These are phyloP conservation scores for Conopomorpha cramerella DNA, from an alignment of 1,140 invertebrate species.

Conservation along the genomic window DNA sequence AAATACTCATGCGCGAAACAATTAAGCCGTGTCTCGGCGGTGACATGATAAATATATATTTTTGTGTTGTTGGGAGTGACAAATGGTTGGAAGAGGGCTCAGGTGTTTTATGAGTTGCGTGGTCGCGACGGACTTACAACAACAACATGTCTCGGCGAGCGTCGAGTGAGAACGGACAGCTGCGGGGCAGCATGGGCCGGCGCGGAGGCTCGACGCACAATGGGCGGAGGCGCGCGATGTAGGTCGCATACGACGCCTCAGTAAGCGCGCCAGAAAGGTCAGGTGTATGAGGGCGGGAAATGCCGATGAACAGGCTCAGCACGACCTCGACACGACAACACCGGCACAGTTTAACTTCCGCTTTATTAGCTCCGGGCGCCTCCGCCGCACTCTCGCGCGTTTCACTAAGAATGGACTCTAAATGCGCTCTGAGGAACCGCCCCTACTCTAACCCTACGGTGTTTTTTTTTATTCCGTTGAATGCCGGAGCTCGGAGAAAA, in stretches of 20 bases:
- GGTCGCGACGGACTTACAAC: constrained; percentile 23
- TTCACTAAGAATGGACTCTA: too few species aligned
- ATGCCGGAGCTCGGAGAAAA: too few species aligned
- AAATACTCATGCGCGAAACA: too few species aligned
- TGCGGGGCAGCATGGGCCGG: constrained; percentile 22
- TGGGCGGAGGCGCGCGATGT: constrained; percentile 27
- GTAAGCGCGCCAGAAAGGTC: constrained; percentile 40
- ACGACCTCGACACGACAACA: constrained; percentile 6
- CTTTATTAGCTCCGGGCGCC: constrained; percentile 23
- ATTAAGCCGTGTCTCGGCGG: too few species aligned
- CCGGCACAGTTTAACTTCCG: constrained; percentile 26
- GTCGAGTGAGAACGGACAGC: constrained; percentile 23
- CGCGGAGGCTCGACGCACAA: constrained; percentile 31
- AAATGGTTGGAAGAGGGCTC: too few species aligned
- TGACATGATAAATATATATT: too few species aligned
- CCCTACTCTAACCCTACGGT: too few species aligned
- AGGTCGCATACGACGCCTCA: constrained; percentile 46
- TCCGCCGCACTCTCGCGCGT: too few species aligned
- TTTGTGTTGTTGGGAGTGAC: too few species aligned
- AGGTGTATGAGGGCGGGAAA: constrained; percentile 53
- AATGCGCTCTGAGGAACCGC: too few species aligned
- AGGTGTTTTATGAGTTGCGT: too few species aligned
- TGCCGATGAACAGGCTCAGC: constrained; percentile 26
- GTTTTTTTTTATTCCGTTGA: too few species aligned
- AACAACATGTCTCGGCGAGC: constrained; percentile 20